Conservation (phyloP, 2,797 vertebrate species). For the Cossypha heuglini region DNA sequence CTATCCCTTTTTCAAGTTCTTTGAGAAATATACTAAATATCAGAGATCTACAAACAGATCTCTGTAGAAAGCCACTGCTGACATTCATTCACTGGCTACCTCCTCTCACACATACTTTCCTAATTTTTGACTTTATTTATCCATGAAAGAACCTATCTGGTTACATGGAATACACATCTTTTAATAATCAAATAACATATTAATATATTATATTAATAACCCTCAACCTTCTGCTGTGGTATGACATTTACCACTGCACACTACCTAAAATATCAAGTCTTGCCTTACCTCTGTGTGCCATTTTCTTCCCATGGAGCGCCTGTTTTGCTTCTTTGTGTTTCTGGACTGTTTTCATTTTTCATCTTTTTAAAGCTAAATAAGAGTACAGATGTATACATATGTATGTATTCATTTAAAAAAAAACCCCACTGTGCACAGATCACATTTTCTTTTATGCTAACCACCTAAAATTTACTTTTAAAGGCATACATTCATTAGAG, state of each 20-base stretch:
- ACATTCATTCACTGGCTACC: neutral
- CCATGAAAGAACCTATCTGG: neutral
- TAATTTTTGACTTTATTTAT: neutral
- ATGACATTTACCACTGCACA: neutral
- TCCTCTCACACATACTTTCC: neutral
- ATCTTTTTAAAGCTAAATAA: constrained; percentile 78
- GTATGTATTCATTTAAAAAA: neutral
- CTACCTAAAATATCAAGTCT: neutral
- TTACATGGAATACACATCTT: neutral
- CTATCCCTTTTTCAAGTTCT: neutral
- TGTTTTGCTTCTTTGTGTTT: constrained; percentile 79
- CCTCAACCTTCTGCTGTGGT: neutral
- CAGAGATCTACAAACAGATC: neutral
- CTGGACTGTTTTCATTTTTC: constrained; percentile 80
- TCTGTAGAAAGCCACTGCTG: neutral
- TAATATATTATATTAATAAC: neutral
- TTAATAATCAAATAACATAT: neutral
- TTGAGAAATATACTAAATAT: neutral
- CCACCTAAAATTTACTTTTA: neutral
- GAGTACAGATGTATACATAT: neutral
- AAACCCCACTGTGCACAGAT: neutral
- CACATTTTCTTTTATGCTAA: neutral
- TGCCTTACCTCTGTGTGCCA: constrained; percentile 78
- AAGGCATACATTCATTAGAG: neutral
- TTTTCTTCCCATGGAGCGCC: constrained; percentile 84